Conservation (phyloP, 2,888 invertebrate species). For the Acrobasis consociella region DNA sequence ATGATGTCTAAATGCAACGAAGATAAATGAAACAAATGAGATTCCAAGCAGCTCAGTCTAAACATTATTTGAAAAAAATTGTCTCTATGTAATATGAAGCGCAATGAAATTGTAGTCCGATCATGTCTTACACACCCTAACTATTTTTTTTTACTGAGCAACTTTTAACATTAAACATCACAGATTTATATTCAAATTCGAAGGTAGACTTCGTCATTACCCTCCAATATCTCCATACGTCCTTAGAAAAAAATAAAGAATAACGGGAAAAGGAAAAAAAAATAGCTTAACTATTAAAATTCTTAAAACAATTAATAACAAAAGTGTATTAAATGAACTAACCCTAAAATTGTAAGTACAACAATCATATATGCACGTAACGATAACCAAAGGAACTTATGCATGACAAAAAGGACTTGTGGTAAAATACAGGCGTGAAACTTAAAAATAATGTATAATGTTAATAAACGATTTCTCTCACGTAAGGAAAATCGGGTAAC, state of each 20-base stretch:
- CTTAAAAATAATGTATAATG: slow-evolving; percentile 41
- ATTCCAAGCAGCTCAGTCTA: slow-evolving; percentile 15
- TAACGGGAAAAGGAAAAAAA: slow-evolving; percentile 40
- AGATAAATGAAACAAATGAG: slow-evolving; percentile 21
- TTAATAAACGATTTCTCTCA: slow-evolving; percentile 12
- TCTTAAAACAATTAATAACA: slow-evolving; percentile 43
- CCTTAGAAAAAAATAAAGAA: slow-evolving; percentile 36
- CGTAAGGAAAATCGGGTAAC: slow-evolving; percentile 6
- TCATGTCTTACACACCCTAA: slow-evolving; percentile 36
- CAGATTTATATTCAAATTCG: slow-evolving; percentile 45
- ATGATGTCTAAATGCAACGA: slow-evolving; percentile 17
- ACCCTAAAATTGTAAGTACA: slow-evolving; percentile 53
- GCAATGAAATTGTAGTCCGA: slow-evolving; percentile 8
- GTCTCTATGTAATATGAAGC: slow-evolving; percentile 1
- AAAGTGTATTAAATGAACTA: slow-evolving; percentile 28
- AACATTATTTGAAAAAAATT: not conserved
- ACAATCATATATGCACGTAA: slow-evolving; percentile 55
- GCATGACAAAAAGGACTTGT: slow-evolving; percentile 37
- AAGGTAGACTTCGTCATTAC: slow-evolving; percentile 33
- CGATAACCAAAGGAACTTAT: slow-evolving; percentile 54
- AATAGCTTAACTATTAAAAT: slow-evolving; percentile 36
- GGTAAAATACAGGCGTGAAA: slow-evolving; percentile 30
- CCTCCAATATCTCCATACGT: slow-evolving; percentile 33
- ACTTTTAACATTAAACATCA: slow-evolving; percentile 62
- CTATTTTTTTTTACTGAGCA: slow-evolving; percentile 70